phyloP scores from a whole-genome alignment of 2,888 invertebrate genomes.

The Meta bourneti region DNA sequence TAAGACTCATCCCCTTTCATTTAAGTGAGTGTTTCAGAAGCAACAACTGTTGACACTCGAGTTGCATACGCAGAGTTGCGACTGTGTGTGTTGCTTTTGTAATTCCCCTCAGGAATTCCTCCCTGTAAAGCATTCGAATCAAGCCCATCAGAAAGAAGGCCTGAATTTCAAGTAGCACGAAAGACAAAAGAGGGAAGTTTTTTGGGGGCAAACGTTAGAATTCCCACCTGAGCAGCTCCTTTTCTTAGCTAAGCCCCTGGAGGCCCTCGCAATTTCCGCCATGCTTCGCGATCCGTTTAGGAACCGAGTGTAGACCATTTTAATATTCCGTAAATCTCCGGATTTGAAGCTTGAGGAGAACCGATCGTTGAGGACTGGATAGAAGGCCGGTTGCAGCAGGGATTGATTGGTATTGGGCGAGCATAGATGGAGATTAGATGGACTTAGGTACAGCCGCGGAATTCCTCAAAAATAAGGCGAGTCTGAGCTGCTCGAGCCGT shows the following conservation, averaged over 20 bases:
- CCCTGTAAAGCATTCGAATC: constrained; percentile 27
- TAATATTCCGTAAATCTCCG: constrained; percentile 62
- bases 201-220: background rate
- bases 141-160: background rate
- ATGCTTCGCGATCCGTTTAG: constrained; percentile 35
- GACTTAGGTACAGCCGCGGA: background rate
- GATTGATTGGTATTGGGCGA: constrained; percentile 23
- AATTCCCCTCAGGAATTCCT: background rate
- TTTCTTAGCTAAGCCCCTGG: constrained; percentile 5
- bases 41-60: no score
- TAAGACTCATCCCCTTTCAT: no score
- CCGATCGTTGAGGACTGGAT: background rate
- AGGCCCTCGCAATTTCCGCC: constrained; percentile 45
- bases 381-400: background rate
- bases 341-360: constrained; percentile 31
- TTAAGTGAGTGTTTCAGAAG: no score
- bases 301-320: constrained; percentile 31
- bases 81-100: background rate
- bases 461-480: background rate
- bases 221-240: background rate
- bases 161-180: constrained; percentile 11
- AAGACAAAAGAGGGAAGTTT: background rate
- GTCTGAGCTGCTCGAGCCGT: no score
- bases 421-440: constrained; percentile 9
- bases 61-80: no score